Base-by-base conservation (phyloP, 1,140 invertebrate genomes). In the Zaprionus nigranus region DNA sequence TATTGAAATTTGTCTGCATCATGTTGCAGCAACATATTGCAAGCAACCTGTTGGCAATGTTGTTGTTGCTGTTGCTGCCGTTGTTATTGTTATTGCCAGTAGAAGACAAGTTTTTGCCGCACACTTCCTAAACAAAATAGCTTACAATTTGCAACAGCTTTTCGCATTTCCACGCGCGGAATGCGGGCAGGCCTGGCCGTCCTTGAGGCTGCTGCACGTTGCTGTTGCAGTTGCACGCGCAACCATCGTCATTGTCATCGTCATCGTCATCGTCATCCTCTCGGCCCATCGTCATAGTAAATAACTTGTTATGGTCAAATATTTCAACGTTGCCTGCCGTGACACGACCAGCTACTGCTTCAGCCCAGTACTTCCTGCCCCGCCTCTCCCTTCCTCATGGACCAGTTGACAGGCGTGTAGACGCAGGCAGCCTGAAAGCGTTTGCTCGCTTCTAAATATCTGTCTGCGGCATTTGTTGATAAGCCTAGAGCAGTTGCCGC, bases 381-480 rank as follows among this genome's bases (percentile, higher is more conserved):
- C 20, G 12, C 20, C 11, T n/a, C n/a, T n/a, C 20, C 17, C 46
- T 11, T 3, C 20, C 20, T 24, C 46, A 2, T 2, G 36, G 12
- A 7, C 30, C 46, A 69, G 53, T 49, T 22, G 73, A 51, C 46
- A 51, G 46, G 46, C 46, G 46, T 51, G 46, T 24, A 61, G 34
- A 36, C 57, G 56, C 22, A 20, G n/a, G 69, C 70, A 78, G 74
- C 53, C 43, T 22, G 22, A 12, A 49, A 70, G 67, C 61, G 30
- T 63, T 49, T 63, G 56, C 71, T 79, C 54, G 73, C 84, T 57
- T 80, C 75, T 88, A 81, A 88, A 81, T 87, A 78, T 75, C 80
- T 75, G 83, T 87, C 84, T 88, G 85, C 59, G 81, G 81, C 70
- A 88, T 90, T 88, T 88, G 84, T 88, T 87, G 83, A 87, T 88